These are phyloP conservation scores for Camelus bactrianus DNA, from an alignment of 2,113 vertebrate genomes.

Conservation along the genomic window DNA sequence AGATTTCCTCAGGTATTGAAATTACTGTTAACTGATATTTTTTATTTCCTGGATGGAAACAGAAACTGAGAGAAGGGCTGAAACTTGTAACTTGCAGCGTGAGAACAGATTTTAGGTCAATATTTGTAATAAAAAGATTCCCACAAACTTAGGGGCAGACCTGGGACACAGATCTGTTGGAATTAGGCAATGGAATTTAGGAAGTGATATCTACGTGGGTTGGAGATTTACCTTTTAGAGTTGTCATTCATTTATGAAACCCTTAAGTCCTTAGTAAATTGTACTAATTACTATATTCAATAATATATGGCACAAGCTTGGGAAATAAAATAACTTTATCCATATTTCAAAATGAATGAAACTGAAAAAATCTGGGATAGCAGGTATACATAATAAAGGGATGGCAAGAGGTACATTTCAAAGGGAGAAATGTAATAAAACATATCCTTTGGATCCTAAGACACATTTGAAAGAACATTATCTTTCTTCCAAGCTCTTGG, in stretches of 20 bases:
- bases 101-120: neutral
- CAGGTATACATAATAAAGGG: neutral
- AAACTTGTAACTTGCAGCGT: neutral
- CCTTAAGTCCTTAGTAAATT: neutral
- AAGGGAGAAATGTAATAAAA: neutral
- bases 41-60: conserved; percentile 3
- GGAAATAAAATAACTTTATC: neutral
- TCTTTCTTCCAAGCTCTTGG: neutral
- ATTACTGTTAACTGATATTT: neutral
- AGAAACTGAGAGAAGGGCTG: neutral
- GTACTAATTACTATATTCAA: neutral
- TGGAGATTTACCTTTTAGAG: neutral
- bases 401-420: neutral
- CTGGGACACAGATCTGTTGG: neutral
- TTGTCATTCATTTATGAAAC: neutral
- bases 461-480: neutral
- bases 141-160: neutral
- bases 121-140: neutral
- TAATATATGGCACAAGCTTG: neutral
- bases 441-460: neutral
- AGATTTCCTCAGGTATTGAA: neutral
- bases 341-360: neutral
- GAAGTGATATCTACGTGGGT: neutral
- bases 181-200: neutral
- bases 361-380: neutral